A percentile compares a stretch with the other conserved stretches of the same genome.
Conservation (phyloP, 2,888 invertebrate species). For the Parnassius orleans region DNA sequence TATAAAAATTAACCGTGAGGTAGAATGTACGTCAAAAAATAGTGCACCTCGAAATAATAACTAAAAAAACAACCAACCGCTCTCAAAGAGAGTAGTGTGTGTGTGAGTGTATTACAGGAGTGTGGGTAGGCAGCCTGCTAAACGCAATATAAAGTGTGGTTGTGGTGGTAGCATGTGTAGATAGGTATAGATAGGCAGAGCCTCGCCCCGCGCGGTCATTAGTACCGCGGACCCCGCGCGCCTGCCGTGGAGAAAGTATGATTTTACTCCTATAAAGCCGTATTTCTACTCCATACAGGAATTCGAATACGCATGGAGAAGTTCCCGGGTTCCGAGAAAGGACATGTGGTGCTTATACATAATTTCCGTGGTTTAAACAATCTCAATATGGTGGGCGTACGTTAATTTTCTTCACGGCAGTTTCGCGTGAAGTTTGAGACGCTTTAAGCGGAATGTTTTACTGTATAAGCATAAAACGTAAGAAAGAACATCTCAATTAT, state of each 20-base stretch:
- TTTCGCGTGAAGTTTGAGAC: constrained; percentile 35
- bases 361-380: constrained; percentile 75
- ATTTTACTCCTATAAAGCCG: constrained; percentile 81
- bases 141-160: constrained; percentile 80
- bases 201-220: constrained; percentile 76
- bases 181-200: constrained; percentile 65
- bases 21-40: constrained; percentile 60
- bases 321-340: constrained; percentile 71
- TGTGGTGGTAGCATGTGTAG: constrained; percentile 59
- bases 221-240: constrained; percentile 54
- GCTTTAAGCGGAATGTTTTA: constrained; percentile 26
- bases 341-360: constrained; percentile 76
- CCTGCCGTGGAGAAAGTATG: constrained; percentile 76
- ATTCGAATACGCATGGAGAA: constrained; percentile 73
- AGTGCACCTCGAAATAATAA: constrained; percentile 72
- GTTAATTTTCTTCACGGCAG: constrained; percentile 53
- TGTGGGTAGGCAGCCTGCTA: constrained; percentile 77
- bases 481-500: too few species aligned
- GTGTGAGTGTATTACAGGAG: constrained; percentile 49
- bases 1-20: constrained; percentile 21
- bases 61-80: constrained; percentile 55
- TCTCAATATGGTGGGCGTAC: constrained; percentile 64
- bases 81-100: constrained; percentile 54
- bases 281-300: constrained; percentile 81
- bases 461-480: neutral